Conservation (phyloP, 2,797 vertebrate genomes). For the Chaetodon trifasciatus region DNA sequence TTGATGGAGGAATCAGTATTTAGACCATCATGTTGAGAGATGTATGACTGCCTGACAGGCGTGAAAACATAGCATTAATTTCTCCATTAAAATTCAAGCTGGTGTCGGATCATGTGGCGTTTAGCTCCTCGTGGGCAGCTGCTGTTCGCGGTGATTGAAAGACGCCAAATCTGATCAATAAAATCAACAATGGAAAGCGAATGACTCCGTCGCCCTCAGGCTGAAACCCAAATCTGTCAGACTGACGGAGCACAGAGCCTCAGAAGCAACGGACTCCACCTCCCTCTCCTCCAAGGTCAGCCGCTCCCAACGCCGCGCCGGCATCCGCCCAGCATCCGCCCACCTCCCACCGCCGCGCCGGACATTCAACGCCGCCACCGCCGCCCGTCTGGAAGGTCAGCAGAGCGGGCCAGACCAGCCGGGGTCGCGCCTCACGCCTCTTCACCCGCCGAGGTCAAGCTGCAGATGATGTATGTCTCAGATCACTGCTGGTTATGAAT, state of each 20-base stretch:
- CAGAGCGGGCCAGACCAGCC: background rate
- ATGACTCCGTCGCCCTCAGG: background rate
- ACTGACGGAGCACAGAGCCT: background rate
- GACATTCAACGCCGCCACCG: background rate
- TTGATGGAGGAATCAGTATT: background rate
- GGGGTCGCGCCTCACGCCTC: conserved; percentile 20
- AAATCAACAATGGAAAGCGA: background rate
- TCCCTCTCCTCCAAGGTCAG: conserved; percentile 50
- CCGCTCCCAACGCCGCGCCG: background rate
- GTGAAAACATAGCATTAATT: background rate
- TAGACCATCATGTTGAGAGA: background rate
- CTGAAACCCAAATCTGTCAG: conserved; percentile 9
- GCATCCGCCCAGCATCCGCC: conserved; percentile 38
- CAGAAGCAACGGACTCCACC: background rate
- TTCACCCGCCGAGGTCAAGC: conserved; percentile 40
- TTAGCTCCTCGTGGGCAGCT: background rate
- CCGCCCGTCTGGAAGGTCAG: conserved; percentile 54
- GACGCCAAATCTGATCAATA: background rate
- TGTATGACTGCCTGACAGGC: background rate
- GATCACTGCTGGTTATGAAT: conserved; percentile 49
- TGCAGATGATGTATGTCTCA: conserved; percentile 40
- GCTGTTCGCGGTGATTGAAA: background rate
- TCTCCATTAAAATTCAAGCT: background rate
- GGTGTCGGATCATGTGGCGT: background rate
- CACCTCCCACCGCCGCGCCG: conserved; percentile 37